Evolutionary conservation across 2,888 invertebrate species (phyloP), one percentile per base, ranked within the genome.

Genomic region (Germaria angustata): DNA sequence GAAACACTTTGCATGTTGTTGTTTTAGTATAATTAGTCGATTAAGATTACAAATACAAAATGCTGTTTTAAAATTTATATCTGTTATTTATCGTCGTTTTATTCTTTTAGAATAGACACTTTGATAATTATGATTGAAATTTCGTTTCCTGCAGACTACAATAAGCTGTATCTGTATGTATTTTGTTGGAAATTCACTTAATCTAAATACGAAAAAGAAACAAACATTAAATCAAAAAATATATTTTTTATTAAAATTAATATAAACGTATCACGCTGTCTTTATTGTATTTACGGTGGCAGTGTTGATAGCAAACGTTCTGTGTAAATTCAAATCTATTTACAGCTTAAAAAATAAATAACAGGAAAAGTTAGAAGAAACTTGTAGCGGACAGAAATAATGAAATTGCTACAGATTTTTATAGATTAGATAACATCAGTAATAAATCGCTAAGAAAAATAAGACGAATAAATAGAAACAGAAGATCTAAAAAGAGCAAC

Each of bases 1-100:
- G 82, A 82, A 49, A 82, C 79, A 66, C 75, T 82, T 59, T 82
- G 79, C 82, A 82, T 82, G 24, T 71, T 81, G 39, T 5, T 65
- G 13, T 53, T 39, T 61, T 61, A 17, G 11, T 36, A 9, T 55
- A 36, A 63, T 63, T 61, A 20, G 15, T 20, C n/a, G 11, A 1
- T 51, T 61, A 28, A 17, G 17, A 49, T 17, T 39, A n/a, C 11
- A 17, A 17, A 9, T n/a, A 7, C 4, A 34, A 28, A 22, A 28
- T 22, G 22, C 24, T 49, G 15, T 7, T 36, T 2, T 32, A 11
- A 66, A 49, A 34, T 17, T 46, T 39, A 9, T 32, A 61, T 8
- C 32, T 9, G 6, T 51, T 61, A 13, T 61, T 41, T 53, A 0
- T 49, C 8, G 28, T 32, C 28, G 24, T 20, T 65, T 39, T 68